Evolutionary conservation across 2,888 invertebrate genomes (phyloP).

Genomic region (Acronicta aceris): DNA sequence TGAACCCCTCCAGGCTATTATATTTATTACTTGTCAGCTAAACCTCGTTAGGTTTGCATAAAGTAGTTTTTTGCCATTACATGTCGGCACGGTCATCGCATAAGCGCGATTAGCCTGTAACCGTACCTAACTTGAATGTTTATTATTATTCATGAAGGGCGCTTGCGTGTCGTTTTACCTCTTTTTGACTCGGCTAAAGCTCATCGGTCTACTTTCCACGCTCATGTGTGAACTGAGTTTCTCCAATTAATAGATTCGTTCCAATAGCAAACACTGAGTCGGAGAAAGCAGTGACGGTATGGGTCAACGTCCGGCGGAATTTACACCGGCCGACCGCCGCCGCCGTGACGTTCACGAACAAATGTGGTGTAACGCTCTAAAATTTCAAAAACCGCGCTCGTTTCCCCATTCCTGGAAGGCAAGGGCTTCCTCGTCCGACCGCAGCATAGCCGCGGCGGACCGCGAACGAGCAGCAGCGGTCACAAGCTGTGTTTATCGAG

Average conservation of each 20-base stretch:
- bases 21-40: constrained; percentile 16
- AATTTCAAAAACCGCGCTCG: constrained; percentile 82
- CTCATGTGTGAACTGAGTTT: constrained; percentile 89
- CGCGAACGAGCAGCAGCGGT: constrained; percentile 49
- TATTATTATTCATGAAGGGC: constrained; percentile 49
- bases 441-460: constrained; percentile 40
- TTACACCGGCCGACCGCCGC: constrained; percentile 83
- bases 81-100: constrained; percentile 1
- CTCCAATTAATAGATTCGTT: constrained; percentile 90
- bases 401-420: constrained; percentile 78
- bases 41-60: constrained; percentile 4
- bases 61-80: constrained; percentile 3
- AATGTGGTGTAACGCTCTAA: constrained; percentile 87
- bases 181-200: constrained; percentile 67
- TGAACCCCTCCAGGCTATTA: constrained; percentile 5
- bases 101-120: constrained; percentile 9
- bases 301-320: constrained; percentile 87
- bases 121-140: constrained; percentile 32
- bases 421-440: constrained; percentile 56
- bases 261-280: constrained; percentile 87
- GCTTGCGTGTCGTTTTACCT: constrained; percentile 49
- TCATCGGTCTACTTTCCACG: constrained; percentile 85
- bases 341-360: constrained; percentile 85
- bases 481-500: constrained; percentile 64
- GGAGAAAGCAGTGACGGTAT: constrained; percentile 85